Evolutionary conservation across 2,888 invertebrate genomes (phyloP).

Genomic region (Heliconius charithonia): DNA sequence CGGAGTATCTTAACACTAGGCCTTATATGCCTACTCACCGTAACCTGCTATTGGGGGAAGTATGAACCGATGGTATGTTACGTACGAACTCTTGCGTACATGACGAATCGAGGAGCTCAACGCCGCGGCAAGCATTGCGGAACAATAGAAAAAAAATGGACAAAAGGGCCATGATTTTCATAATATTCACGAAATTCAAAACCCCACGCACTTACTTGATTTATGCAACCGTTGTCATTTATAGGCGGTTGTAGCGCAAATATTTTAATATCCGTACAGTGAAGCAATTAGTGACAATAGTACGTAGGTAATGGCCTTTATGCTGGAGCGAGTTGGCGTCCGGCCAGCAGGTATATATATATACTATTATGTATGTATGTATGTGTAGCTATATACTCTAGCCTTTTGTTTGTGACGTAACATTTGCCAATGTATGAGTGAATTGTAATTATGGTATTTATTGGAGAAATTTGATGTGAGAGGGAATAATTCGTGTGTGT

Average conservation of each 20-base stretch:
- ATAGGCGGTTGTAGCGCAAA: slow-evolving; percentile 37
- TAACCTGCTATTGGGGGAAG: too few relatives aligned
- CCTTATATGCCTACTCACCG: too few relatives aligned
- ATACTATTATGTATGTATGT: slow-evolving; percentile 16
- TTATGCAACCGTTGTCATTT: slow-evolving; percentile 42
- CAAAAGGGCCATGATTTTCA: background rate
- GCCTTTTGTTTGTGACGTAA: background rate
- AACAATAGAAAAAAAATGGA: too few relatives aligned
- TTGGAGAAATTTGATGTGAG: background rate
- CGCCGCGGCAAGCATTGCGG: background rate
- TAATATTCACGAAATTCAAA: background rate
- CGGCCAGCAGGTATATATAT: slow-evolving; percentile 54
- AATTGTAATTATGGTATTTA: slow-evolving; percentile 10
- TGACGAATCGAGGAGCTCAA: background rate
- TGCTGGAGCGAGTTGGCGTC: slow-evolving; percentile 49
- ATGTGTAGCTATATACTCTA: background rate
- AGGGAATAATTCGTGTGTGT: background rate
- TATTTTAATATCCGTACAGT: slow-evolving; percentile 55
- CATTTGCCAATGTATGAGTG: background rate
- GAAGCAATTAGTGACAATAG: slow-evolving; percentile 73
- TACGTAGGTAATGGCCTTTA: slow-evolving; percentile 65
- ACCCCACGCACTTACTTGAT: slow-evolving; percentile 27
- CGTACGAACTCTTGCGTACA: too few relatives aligned
- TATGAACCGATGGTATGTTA: too few relatives aligned
- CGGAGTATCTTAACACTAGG: too few relatives aligned